A percentile compares a stretch with the other conserved stretches of the same genome.
Conservation (phyloP, 2,888 invertebrate genomes). For the Subacronicta megacephala region DNA sequence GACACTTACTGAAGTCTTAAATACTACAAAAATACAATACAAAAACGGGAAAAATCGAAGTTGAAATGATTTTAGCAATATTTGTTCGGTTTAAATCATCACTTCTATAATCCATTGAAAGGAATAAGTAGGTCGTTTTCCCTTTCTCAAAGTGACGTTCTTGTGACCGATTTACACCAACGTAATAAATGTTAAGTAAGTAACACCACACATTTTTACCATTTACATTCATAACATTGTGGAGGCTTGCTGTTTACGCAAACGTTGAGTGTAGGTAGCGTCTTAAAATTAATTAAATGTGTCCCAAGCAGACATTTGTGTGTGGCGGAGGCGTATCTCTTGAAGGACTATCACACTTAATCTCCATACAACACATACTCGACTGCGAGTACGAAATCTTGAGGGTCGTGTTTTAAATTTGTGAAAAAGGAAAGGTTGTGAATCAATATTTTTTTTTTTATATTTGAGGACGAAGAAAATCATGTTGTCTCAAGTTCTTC, state of each 20-base stretch:
- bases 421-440: slow-evolving; percentile 5
- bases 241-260: slow-evolving; percentile 53
- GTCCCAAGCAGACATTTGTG: slow-evolving; percentile 72
- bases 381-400: slow-evolving; percentile 37
- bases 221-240: slow-evolving; percentile 35
- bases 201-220: slow-evolving; percentile 1
- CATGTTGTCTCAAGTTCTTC: no score
- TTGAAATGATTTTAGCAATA: no score
- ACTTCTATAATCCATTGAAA: no score
- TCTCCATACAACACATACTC: slow-evolving; percentile 63
- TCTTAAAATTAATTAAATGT: slow-evolving; percentile 80
- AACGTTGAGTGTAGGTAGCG: slow-evolving; percentile 60
- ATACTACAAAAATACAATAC: no score
- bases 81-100: no score
- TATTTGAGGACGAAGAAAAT: no score
- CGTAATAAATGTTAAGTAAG: not conserved
- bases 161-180: no score
- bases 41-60: no score
- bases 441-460: no score
- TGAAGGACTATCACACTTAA: slow-evolving; percentile 74
- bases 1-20: no score
- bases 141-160: no score
- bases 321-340: slow-evolving; percentile 64
- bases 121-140: no score
- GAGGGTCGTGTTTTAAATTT: slow-evolving; percentile 26